phyloP scores from a whole-genome alignment of 1,140 invertebrate species.

The Cotesia vestalis region DNA sequence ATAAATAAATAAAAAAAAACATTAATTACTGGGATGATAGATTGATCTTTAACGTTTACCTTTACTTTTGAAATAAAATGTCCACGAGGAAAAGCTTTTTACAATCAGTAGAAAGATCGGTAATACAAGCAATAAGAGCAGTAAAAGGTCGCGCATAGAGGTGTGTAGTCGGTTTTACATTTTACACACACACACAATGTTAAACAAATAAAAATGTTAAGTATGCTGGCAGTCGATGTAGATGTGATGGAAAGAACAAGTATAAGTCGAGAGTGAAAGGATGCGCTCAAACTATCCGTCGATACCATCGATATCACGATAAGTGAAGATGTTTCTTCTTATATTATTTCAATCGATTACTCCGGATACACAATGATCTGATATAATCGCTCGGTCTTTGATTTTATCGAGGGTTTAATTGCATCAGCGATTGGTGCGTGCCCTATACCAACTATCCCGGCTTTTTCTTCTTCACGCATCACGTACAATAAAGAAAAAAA shows the following conservation, averaged over 20 bases:
- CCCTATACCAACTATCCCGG: not conserved
- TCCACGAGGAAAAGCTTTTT: not conserved
- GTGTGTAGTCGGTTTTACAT: not conserved
- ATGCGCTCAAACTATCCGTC: constrained; percentile 2
- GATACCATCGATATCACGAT: not conserved
- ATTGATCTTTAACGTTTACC: not conserved
- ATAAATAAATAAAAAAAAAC: too few species aligned
- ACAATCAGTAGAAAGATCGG: constrained; percentile 13
- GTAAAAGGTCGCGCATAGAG: constrained; percentile 8
- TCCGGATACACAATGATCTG: constrained; percentile 10
- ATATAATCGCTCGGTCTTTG: not conserved
- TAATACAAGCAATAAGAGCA: not conserved
- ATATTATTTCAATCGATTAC: not conserved
- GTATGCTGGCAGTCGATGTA: not conserved
- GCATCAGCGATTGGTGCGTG: not conserved
- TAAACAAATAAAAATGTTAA: not conserved
- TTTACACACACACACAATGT: not conserved
- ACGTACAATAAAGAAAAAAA: too few species aligned
- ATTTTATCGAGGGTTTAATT: not conserved
- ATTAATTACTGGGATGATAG: not conserved
- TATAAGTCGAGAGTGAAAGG: constrained; percentile 22
- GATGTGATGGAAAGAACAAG: not conserved
- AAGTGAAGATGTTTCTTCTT: not conserved
- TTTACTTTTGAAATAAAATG: constrained; percentile 6
- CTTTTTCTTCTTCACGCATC: not conserved